These are phyloP conservation scores for Hyles vespertilio DNA, from an alignment of 1,140 invertebrate species.

Conservation along the genomic window DNA sequence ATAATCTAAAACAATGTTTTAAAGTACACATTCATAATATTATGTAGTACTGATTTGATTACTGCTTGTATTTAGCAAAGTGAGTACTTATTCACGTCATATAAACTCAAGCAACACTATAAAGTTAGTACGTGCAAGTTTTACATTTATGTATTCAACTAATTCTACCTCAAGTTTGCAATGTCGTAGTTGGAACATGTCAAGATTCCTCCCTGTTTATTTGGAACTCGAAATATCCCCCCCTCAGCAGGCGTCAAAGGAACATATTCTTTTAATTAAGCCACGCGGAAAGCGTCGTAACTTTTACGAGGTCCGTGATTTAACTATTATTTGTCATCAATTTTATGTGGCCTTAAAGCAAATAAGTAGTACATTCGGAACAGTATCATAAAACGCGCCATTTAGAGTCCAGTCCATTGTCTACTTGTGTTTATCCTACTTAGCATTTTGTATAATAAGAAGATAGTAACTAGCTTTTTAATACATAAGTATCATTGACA, in stretches of 20 bases:
- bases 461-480: too few relatives aligned
- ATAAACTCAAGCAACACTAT: too few relatives aligned
- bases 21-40: too few relatives aligned
- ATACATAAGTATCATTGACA: too few relatives aligned
- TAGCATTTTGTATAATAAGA: slow-evolving; percentile 1
- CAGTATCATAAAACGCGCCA: slow-evolving; percentile 31
- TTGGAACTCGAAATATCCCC: slow-evolving; percentile 32
- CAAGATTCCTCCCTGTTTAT: slow-evolving; percentile 18
- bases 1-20: too few relatives aligned
- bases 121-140: too few relatives aligned
- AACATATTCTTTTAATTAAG: slow-evolving; percentile 75
- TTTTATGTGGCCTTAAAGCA: slow-evolving; percentile 70
- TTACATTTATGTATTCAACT: too few relatives aligned
- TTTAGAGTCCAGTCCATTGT: slow-evolving; percentile 17
- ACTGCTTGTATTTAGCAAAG: too few relatives aligned
- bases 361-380: slow-evolving; percentile 40
- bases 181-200: too few relatives aligned
- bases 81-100: too few relatives aligned
- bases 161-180: too few relatives aligned
- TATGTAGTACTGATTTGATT: too few relatives aligned
- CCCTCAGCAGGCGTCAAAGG: slow-evolving; percentile 41
- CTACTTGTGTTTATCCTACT: slow-evolving; percentile 6
- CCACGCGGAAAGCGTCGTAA: slow-evolving; percentile 69
- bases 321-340: slow-evolving; percentile 76
- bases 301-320: slow-evolving; percentile 71